Evolutionary conservation across 2,113 vertebrate genomes (phyloP).

Genomic region (Muntiacus reevesi): DNA sequence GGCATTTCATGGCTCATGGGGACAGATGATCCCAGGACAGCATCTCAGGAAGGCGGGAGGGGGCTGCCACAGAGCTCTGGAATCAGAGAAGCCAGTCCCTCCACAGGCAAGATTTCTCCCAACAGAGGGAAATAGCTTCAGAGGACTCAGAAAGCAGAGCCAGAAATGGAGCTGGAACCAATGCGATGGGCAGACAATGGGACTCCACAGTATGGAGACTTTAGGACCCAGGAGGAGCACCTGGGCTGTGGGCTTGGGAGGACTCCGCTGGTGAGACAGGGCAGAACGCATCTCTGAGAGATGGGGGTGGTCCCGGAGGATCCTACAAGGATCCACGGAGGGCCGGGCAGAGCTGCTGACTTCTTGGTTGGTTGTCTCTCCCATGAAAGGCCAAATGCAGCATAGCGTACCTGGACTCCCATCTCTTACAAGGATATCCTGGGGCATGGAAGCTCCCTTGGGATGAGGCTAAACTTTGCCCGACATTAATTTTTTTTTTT

Average conservation of each 20-base stretch:
- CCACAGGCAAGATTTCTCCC: not conserved
- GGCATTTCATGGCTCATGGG: not conserved
- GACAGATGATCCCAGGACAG: not conserved
- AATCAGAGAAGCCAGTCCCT: not conserved
- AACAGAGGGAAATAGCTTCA: not conserved
- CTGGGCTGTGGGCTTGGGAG: not conserved
- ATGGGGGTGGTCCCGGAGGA: not conserved
- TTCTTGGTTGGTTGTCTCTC: not conserved
- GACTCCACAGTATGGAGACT: not conserved
- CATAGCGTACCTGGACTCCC: not conserved
- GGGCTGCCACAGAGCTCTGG: not conserved
- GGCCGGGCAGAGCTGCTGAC: too few species aligned
- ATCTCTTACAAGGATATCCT: not conserved
- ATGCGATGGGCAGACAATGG: too few species aligned
- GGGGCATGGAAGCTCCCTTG: not conserved
- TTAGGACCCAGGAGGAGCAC: not conserved
- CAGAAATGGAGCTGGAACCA: not conserved
- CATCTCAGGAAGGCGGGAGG: not conserved
- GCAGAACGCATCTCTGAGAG: not conserved
- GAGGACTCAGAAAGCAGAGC: not conserved
- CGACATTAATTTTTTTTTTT: not conserved
- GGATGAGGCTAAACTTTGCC: not conserved
- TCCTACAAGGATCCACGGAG: fast-evolving
- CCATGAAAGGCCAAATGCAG: fast-evolving
- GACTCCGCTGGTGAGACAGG: not conserved